Evolutionary conservation across 2,113 vertebrate species (phyloP), one percentile per base, ranked within the genome.

Genomic region (Phalacrocorax brasilianus): DNA sequence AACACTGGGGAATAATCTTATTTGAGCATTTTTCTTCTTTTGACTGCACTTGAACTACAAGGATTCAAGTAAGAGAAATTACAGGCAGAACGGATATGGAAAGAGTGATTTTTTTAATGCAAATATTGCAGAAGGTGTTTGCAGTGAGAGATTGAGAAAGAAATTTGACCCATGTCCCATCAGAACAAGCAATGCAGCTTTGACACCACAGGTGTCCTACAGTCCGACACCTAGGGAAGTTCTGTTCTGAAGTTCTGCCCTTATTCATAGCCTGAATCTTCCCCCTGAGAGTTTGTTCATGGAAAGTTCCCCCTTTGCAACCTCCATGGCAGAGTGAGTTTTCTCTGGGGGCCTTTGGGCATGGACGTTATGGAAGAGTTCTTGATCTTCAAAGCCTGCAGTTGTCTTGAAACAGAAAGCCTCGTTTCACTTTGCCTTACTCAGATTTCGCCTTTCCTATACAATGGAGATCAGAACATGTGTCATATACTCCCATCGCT

Each of bases 21-120:
- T 95, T 95, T 73, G 71, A 89, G 58, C 81, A 88, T 58, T 95
- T 92, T 94, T 95, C 88, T 93, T 93, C 79, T 78, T 93, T 91
- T 91, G 73, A 92, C 89, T 87, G 58, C 38, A 66, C 71, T 96
- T 94, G 38, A 91, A 53, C 66, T 68, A 70, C n/a, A 50, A 70
- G 55, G 44, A 78, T 91, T 96, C 83, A 77, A 92, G 80, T 87
- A 93, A 91, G 76, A 93, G 73, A 89, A 91, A 70, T 89, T 93
- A 70, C 73, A 89, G 91, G 86, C 83, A 94, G 73, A 87, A 75
- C 58, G 49, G 91, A 89, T 35, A 28, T 35, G 89, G 94, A 95
- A 96, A 95, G 65, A 89, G 79, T 84, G 85, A 92, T 92, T 73
- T 83, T 76, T 71, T 28, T 38, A 38, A 88, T 87, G 70, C 59